phyloP scores from a whole-genome alignment of 2,888 invertebrate species.

The Temnothorax rugatulus region DNA sequence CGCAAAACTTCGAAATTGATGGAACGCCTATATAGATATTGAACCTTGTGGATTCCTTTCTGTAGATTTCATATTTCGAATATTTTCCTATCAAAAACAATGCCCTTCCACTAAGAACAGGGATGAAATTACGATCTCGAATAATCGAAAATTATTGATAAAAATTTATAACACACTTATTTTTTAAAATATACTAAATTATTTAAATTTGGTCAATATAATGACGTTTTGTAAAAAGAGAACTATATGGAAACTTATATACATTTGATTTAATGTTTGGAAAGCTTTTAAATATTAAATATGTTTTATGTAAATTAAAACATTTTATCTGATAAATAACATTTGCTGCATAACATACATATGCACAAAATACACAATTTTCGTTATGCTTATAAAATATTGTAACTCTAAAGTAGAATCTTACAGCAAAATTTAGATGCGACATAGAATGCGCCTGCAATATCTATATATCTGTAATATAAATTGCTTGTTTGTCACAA shows the following conservation, averaged over 20 bases:
- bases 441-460: no score
- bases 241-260: neutral
- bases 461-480: neutral
- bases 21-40: neutral
- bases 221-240: neutral
- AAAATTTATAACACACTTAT: neutral
- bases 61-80: neutral
- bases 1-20: neutral
- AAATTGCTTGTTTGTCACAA: slow-evolving; percentile 29
- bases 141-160: neutral
- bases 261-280: neutral
- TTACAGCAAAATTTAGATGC: neutral
- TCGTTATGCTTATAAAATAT: slow-evolving; percentile 6
- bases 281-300: neutral
- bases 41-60: neutral
- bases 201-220: neutral
- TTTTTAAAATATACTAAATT: neutral
- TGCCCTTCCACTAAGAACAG: neutral
- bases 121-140: neutral
- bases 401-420: neutral
- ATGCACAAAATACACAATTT: neutral
- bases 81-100: neutral
- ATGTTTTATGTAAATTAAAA: neutral
- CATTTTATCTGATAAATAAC: neutral
- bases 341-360: neutral